Evolutionary conservation across 2,888 invertebrate species (phyloP), one percentile per base, ranked within the genome.

Genomic region (Epinotia brunnichana): DNA sequence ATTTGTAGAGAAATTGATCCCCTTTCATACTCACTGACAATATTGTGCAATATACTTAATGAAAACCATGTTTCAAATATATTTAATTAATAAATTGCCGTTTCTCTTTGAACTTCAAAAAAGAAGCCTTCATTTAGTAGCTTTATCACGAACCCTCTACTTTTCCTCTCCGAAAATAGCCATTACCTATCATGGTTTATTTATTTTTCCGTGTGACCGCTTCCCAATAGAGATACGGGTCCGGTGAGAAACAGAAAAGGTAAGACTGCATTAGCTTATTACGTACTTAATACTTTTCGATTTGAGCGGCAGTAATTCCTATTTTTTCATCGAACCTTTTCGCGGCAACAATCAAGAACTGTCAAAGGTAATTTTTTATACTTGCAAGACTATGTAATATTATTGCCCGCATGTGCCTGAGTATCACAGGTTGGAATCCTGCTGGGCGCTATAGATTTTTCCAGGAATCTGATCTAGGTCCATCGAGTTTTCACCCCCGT

Each of bases 81-180:
- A 29, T 29, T 29, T 29, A 29, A 5, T 5, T 29, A 53, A 10
- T 10, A 19, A 2, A 1, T 10, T 53, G 5, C 53, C 17, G n/a
- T 53, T 29, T 29, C 29, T 15, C 29, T 39, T 41, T 17, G 24
- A 41, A n/a, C 17, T 10, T 66, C 41, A 41, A 41, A 66, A 19
- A 11, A 2, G 21, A 15, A 4, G 2, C 54, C 66, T 13, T 54
- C 53, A 17, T 54, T 11, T 21, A n/a, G 21, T 24, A 24, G 2
- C 51, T 44, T 7, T 48, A 35, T 19, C 54, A 24, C 44, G 15
- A 56, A 62, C 35, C 61, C 54, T 62, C 29, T 24, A 51, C 41
- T 56, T 69, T 63, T 63, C 56, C 61, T 54, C 35, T 70, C 44
- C 44, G 19, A 63, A 56, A 70, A 69, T 69, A 69, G 54, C 69